These are phyloP conservation scores for Ochropleura plecta DNA, from an alignment of 2,888 invertebrate species.

Conservation along the genomic window DNA sequence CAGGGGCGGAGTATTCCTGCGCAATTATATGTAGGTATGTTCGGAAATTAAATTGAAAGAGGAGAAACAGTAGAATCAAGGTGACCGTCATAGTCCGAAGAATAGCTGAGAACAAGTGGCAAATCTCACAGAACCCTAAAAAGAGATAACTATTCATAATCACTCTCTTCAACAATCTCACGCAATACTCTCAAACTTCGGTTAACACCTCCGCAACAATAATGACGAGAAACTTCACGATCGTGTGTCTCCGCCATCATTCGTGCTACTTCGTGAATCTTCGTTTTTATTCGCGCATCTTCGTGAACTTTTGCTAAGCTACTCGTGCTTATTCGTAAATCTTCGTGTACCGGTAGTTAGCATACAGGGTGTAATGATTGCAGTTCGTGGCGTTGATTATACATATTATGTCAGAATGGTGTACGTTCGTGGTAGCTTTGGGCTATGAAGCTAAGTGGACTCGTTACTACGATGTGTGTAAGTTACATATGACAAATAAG, in stretches of 20 bases:
- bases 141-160: background rate
- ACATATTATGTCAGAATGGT: conserved; percentile 42
- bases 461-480: background rate
- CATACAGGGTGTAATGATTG: conserved; percentile 17
- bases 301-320: conserved; percentile 2
- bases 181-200: conserved; percentile 7
- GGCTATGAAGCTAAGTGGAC: conserved; percentile 20
- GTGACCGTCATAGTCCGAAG: no score
- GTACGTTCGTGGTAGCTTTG: conserved; percentile 34
- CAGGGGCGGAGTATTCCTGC: no score
- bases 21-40: no score
- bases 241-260: background rate
- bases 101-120: no score
- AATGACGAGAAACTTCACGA: background rate
- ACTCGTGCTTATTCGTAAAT: conserved; percentile 25
- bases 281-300: background rate
- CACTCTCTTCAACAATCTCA: background rate
- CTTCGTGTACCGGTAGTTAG: conserved; percentile 48
- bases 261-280: background rate
- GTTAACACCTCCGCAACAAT: conserved; percentile 10
- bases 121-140: no score
- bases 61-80: no score
- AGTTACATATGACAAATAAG: background rate
- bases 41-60: no score
- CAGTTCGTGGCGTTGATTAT: conserved; percentile 32